phyloP scores from a whole-genome alignment of 2,113 vertebrate genomes.

The Oryzias curvinotus region DNA sequence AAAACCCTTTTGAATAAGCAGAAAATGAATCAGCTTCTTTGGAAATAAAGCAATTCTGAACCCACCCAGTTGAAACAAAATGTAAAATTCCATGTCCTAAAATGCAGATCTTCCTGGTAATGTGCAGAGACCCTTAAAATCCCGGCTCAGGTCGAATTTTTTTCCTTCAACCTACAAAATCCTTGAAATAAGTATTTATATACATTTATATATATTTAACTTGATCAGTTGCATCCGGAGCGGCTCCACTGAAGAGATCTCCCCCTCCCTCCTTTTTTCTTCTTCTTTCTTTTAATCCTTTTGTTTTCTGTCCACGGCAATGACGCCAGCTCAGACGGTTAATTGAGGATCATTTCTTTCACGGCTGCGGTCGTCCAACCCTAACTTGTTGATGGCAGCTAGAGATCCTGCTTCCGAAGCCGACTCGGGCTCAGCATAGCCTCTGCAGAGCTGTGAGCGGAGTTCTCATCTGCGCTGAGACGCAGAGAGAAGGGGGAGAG shows the following conservation, averaged over 20 bases:
- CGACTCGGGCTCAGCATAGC: conserved; percentile 77
- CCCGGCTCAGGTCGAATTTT: conserved; percentile 38
- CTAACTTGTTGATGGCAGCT: conserved; percentile 99
- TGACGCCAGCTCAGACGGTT: conserved; percentile 80
- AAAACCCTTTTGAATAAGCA: conserved; percentile 86
- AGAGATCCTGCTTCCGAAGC: conserved; percentile 85
- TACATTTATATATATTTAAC: conserved; percentile 56
- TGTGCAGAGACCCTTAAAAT: conserved; percentile 58
- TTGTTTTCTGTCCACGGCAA: conserved; percentile 66
- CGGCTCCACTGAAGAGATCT: conserved; percentile 66
- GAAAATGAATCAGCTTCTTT: conserved; percentile 79
- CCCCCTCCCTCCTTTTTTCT: conserved; percentile 31
- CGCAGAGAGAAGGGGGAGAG: conserved; percentile 78
- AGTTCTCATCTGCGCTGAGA: conserved; percentile 90
- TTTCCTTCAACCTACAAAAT: conserved; percentile 54
- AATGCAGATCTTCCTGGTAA: conserved; percentile 54
- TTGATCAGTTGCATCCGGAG: conserved; percentile 76
- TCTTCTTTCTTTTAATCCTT: conserved; percentile 50
- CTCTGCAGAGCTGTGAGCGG: conserved; percentile 87
- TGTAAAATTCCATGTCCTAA: conserved; percentile 80
- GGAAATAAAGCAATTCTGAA: conserved; percentile 75
- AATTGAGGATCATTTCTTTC: conserved; percentile 82
- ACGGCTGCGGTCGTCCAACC: conserved; percentile 77
- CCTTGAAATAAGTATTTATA: conserved; percentile 51
- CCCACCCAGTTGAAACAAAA: conserved; percentile 76